Evolutionary conservation across 2,113 vertebrate species (phyloP), one percentile per base, ranked within the genome.

Genomic region (Menura novaehollandiae): DNA sequence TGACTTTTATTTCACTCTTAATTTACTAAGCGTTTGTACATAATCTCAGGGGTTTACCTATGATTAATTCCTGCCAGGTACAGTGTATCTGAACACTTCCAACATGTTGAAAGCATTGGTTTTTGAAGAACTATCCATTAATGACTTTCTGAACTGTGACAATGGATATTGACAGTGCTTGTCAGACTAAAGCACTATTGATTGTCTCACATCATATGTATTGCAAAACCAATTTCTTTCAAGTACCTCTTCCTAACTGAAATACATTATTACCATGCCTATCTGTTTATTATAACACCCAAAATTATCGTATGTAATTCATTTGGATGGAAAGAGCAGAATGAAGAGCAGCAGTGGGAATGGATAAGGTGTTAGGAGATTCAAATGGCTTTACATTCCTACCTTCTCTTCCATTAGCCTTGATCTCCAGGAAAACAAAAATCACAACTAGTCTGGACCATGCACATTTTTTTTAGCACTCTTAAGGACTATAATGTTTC

Each of bases 191-290:
- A 98, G 98, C 97, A 96, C 98, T 98, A 98, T 98, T 98, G 98
- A 99, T 99, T 98, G 97, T 89, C 94, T 98, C 98, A 98, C 98
- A 98, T 99, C 98, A 98, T 98, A 98, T 98, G 98, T 98, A 98
- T 97, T 98, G 98, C 98, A 98, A 98, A 98, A 98, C 97, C 98
- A 98, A 98, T 98, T 98, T 98, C 98, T 98, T 98, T 98, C 97
- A 98, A 99, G 98, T 98, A 98, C 96, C 96, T 98, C 97, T 97
- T 98, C 98, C 98, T 98, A 98, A 98, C 97, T 96, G 97, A 98
- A 98, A 98, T 98, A 97, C 95, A 97, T 98, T 98, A 98, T 96
- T 97, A 95, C 52, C 93, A 96, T 96, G 96, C 94, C 97, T 97
- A 88, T 97, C 97, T 97, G 93, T 97, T 98, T 98, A 98, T 97